Percentiles rank a stretch among this genome's conserved stretches.
phyloP scores from a whole-genome alignment of 2,113 vertebrate species.

The Malurus cyaneus region DNA sequence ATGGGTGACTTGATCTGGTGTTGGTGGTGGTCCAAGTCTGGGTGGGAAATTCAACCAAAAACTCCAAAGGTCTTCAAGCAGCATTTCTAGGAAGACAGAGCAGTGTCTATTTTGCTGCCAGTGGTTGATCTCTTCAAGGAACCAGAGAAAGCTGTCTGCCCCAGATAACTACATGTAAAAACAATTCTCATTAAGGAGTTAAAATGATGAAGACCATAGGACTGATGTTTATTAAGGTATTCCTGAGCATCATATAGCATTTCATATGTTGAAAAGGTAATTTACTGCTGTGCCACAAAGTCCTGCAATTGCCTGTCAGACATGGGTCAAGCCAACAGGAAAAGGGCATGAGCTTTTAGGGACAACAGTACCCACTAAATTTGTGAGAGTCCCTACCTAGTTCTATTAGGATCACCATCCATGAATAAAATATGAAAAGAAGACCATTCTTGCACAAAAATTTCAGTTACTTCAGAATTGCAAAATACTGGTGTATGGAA shows the following conservation, averaged over 20 bases:
- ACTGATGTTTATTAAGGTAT: background rate
- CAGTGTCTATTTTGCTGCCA: background rate
- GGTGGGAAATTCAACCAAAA: background rate
- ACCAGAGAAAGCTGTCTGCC: background rate
- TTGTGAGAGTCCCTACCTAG: background rate
- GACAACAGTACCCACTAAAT: background rate
- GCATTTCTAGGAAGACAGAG: background rate
- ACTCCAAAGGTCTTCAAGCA: background rate
- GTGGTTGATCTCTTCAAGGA: background rate
- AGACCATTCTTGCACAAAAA: background rate
- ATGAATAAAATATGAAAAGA: background rate
- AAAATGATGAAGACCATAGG: background rate
- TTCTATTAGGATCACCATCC: background rate
- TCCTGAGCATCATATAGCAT: background rate
- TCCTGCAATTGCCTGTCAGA: background rate
- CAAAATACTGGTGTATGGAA: background rate
- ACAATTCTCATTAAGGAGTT: background rate
- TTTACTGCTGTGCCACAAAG: background rate
- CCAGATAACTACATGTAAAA: background rate
- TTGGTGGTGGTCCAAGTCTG: background rate
- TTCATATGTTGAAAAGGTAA: background rate
- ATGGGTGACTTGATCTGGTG: background rate
- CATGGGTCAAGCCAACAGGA: background rate
- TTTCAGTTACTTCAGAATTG: background rate
- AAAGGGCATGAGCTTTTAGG: background rate